Percentiles rank a stretch among this genome's conserved stretches.
Conservation (phyloP, 1,140 invertebrate species). For the Hirudo medicinalis region DNA sequence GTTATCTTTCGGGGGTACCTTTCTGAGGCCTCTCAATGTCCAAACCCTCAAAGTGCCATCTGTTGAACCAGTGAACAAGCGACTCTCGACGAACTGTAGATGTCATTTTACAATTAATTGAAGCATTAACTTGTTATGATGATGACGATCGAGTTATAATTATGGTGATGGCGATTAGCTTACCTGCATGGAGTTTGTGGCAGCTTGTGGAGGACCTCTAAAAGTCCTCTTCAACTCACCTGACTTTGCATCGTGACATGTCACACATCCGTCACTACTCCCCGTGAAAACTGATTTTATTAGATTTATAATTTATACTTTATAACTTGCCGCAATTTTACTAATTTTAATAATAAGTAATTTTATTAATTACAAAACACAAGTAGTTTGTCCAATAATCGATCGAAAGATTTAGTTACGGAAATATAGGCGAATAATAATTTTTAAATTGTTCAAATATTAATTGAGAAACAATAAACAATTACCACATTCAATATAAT, state of each 20-base stretch:
- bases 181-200: slow-evolving; percentile 41
- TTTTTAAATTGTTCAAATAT: no score
- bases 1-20: neutral
- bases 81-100: slow-evolving; percentile 33
- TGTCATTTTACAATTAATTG: neutral
- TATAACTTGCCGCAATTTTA: no score
- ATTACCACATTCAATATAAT: no score
- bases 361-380: no score
- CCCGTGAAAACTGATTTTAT: slow-evolving; percentile 42
- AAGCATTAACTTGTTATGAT: neutral
- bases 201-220: slow-evolving; percentile 39
- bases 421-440: no score
- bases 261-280: slow-evolving; percentile 37
- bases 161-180: neutral
- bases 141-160: neutral
- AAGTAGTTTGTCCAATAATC: no score
- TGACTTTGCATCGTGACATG: slow-evolving; percentile 46
- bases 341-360: no score
- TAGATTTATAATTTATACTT: neutral
- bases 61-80: slow-evolving; percentile 40
- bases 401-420: no score
- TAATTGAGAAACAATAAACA: no score
- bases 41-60: slow-evolving; percentile 42
- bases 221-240: slow-evolving; percentile 40
- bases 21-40: slow-evolving; percentile 22